A percentile compares a stretch with the other conserved stretches of the same genome.
Conservation (phyloP, 2,797 vertebrate genomes). For the Sebastolobus alascanus region DNA sequence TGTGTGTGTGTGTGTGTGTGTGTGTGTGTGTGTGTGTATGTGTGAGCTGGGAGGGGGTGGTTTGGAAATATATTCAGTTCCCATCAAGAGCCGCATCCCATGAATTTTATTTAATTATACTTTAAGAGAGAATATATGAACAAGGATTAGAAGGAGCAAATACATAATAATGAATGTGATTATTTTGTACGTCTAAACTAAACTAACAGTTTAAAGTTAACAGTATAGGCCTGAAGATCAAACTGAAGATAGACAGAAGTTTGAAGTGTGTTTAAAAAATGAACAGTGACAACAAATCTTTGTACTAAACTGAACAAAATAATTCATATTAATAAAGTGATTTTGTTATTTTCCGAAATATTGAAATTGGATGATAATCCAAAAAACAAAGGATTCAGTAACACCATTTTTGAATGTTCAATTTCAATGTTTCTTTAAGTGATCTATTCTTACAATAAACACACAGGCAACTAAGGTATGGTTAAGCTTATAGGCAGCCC, state of each 20-base stretch:
- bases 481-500: neutral
- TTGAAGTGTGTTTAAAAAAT: neutral
- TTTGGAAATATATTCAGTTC: conserved; percentile 31
- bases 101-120: conserved; percentile 22
- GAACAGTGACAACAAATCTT: neutral
- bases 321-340: fast-evolving
- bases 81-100: conserved; percentile 1
- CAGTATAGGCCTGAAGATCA: neutral
- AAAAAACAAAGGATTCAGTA: neutral
- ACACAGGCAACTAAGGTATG: neutral
- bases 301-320: neutral
- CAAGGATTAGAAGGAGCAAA: neutral
- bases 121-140: neutral
- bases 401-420: neutral
- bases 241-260: neutral
- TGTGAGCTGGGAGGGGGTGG: neutral
- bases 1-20: neutral
- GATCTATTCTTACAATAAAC: neutral
- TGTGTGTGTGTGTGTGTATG: conserved; percentile 25
- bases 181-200: neutral
- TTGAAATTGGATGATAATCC: neutral
- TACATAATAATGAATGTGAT: neutral
- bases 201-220: neutral
- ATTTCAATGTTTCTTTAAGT: neutral
- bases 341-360: neutral